Percentiles rank a stretch among this genome's conserved stretches.
These are phyloP conservation scores for Eupleurogrammus muticus DNA, from an alignment of 2,797 vertebrate genomes.

Conservation along the genomic window DNA sequence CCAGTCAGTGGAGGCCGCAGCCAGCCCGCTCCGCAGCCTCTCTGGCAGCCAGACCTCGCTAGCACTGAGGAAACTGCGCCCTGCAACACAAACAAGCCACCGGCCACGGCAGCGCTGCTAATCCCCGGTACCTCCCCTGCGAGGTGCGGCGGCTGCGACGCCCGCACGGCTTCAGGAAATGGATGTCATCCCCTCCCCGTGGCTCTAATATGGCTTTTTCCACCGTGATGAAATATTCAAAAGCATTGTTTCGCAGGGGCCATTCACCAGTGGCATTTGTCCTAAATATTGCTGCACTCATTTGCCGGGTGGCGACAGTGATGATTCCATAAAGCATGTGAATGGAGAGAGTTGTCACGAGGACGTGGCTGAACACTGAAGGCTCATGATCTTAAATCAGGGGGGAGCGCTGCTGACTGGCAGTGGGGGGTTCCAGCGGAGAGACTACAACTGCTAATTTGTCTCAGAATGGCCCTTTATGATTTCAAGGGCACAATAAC, in stretches of 20 bases:
- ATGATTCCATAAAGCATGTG: slow-evolving; percentile 85
- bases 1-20: slow-evolving; percentile 73
- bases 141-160: slow-evolving; percentile 53
- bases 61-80: slow-evolving; percentile 73
- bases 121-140: slow-evolving; percentile 65
- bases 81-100: slow-evolving; percentile 77
- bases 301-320: slow-evolving; percentile 72
- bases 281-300: slow-evolving; percentile 76
- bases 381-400: slow-evolving; percentile 85
- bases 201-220: slow-evolving; percentile 64
- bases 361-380: slow-evolving; percentile 68
- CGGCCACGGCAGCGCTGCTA: slow-evolving; percentile 62
- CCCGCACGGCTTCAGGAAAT: slow-evolving; percentile 63
- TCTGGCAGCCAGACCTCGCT: slow-evolving; percentile 64
- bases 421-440: slow-evolving; percentile 66
- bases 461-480: slow-evolving; percentile 77
- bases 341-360: slow-evolving; percentile 83
- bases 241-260: slow-evolving; percentile 67
- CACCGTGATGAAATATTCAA: slow-evolving; percentile 76
- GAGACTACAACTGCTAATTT: slow-evolving; percentile 77
- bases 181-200: slow-evolving; percentile 27
- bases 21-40: slow-evolving; percentile 57
- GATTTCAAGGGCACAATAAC: slow-evolving; percentile 79
- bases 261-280: slow-evolving; percentile 64
- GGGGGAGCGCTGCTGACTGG: slow-evolving; percentile 63